phyloP scores from a whole-genome alignment of 2,888 invertebrate genomes.

The Spisula solida region DNA sequence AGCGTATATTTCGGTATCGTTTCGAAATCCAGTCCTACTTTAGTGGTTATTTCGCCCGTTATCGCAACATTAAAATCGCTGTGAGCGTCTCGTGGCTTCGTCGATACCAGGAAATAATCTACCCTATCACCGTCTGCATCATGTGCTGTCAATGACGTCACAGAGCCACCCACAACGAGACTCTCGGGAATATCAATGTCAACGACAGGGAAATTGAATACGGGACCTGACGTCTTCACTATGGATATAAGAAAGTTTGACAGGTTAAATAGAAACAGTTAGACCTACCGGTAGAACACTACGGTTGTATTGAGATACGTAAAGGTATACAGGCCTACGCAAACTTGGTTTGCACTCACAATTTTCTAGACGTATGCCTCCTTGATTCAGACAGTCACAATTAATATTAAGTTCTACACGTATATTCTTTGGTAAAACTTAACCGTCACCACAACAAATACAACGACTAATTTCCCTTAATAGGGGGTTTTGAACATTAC shows the following conservation, averaged over 20 bases:
- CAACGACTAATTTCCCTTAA: too few relatives aligned
- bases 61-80: conserved; percentile 53
- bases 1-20: conserved; percentile 33
- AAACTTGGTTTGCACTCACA: too few relatives aligned
- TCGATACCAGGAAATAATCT: conserved; percentile 33
- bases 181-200: conserved; percentile 49
- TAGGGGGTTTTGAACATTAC: too few relatives aligned
- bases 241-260: neutral
- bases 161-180: conserved; percentile 48
- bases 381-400: too few relatives aligned
- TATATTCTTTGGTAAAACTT: too few relatives aligned
- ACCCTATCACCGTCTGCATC: conserved; percentile 57
- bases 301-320: too few relatives aligned
- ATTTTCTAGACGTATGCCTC: too few relatives aligned
- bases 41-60: conserved; percentile 54
- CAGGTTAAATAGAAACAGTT: too few relatives aligned
- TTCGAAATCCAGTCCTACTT: conserved; percentile 43
- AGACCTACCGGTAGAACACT: too few relatives aligned
- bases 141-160: conserved; percentile 45
- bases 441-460: too few relatives aligned
- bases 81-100: conserved; percentile 43
- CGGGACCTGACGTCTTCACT: conserved; percentile 29
- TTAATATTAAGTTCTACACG: too few relatives aligned
- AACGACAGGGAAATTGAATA: conserved; percentile 44
- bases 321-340: too few relatives aligned